phyloP scores from a whole-genome alignment of 1,140 invertebrate genomes.

The Diprion similis region DNA sequence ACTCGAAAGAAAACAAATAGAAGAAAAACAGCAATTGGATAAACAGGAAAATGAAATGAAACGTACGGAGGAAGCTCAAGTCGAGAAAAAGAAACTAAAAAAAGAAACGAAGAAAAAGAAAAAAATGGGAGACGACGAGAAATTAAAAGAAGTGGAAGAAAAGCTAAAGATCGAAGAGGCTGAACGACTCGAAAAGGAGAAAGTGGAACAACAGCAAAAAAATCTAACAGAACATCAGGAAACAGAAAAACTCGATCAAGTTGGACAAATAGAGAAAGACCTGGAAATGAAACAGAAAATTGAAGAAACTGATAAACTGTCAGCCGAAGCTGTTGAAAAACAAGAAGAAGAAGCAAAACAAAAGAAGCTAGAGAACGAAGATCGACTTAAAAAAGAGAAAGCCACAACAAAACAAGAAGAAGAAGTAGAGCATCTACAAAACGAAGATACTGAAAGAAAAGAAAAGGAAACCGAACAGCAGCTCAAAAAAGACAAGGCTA shows the following conservation, averaged over 20 bases:
- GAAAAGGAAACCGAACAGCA: slow-evolving; percentile 25
- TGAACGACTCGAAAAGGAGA: slow-evolving; percentile 19
- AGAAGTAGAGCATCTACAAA: slow-evolving; percentile 28
- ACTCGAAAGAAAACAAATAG: not conserved
- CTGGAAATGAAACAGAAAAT: slow-evolving; percentile 35
- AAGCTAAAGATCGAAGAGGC: not conserved
- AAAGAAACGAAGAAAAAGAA: slow-evolving; percentile 33
- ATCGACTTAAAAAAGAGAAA: slow-evolving; percentile 17
- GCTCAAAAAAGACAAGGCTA: slow-evolving; percentile 27
- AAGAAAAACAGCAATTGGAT: slow-evolving; percentile 22
- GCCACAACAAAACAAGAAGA: slow-evolving; percentile 27
- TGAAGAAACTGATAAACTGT: slow-evolving; percentile 20
- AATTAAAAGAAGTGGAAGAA: slow-evolving; percentile 17
- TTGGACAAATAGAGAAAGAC: not conserved
- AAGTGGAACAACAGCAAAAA: slow-evolving; percentile 16
- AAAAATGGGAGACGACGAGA: slow-evolving; percentile 27
- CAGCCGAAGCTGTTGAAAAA: slow-evolving; percentile 24
- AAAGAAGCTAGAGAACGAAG: slow-evolving; percentile 27
- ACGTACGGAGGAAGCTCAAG: slow-evolving; percentile 12
- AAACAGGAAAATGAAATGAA: slow-evolving; percentile 19
- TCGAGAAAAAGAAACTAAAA: slow-evolving; percentile 27
- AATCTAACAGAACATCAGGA: not conserved
- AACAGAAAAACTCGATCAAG: not conserved
- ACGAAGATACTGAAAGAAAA: slow-evolving; percentile 23
- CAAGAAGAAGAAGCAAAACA: slow-evolving; percentile 30